A percentile compares a stretch with the other conserved stretches of the same genome.
These are phyloP conservation scores for Myripristis jacobus DNA, from an alignment of 2,797 vertebrate genomes.

Conservation along the genomic window DNA sequence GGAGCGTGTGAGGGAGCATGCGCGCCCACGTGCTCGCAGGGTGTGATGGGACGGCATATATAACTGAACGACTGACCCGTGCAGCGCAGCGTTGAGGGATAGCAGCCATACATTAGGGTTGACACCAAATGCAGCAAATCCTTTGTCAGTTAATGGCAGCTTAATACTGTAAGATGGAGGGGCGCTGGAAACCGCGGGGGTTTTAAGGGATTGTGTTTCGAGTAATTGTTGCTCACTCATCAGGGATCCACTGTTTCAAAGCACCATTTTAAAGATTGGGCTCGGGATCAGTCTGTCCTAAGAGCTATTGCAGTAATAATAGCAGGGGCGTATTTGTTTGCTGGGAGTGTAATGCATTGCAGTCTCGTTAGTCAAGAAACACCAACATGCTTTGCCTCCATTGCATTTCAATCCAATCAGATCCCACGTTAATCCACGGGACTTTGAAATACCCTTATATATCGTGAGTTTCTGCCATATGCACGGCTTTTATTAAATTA, in stretches of 20 bases:
- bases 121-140: conserved; percentile 70
- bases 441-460: neutral
- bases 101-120: conserved; percentile 64
- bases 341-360: neutral
- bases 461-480: conserved; percentile 14
- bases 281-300: conserved; percentile 16
- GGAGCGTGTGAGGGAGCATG: conserved; percentile 14
- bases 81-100: conserved; percentile 54
- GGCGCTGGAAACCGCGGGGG: conserved; percentile 55
- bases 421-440: conserved; percentile 39
- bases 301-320: conserved; percentile 18
- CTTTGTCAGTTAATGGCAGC: conserved; percentile 76
- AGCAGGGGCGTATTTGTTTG: conserved; percentile 7
- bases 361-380: neutral
- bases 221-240: conserved; percentile 69
- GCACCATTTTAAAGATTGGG: conserved; percentile 52
- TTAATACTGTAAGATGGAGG: conserved; percentile 70
- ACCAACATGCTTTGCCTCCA: neutral
- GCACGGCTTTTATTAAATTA: conserved; percentile 15
- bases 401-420: conserved; percentile 2
- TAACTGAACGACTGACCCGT: conserved; percentile 56
- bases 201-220: conserved; percentile 75
- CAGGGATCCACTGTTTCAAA: conserved; percentile 36
- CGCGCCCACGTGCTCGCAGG: conserved; percentile 11
- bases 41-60: conserved; percentile 48